Evolutionary conservation across 2,797 vertebrate genomes (phyloP).

Genomic region (Serranus cabrilla): DNA sequence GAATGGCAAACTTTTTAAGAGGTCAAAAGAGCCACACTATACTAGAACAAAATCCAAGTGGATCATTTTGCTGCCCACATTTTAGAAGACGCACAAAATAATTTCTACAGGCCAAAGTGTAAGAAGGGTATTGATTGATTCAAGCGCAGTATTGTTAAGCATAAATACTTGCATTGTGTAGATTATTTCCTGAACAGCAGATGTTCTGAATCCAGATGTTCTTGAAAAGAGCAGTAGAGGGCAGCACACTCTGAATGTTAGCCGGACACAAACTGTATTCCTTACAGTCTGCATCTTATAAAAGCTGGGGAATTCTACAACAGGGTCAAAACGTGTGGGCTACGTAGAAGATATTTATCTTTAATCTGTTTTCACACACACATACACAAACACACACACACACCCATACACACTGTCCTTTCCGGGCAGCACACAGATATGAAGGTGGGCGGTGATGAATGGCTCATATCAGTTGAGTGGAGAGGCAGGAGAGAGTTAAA

Average conservation of each 20-base stretch:
- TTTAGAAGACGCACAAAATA: not conserved
- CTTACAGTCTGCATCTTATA: constrained; percentile 36
- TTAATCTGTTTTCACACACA: constrained; percentile 62
- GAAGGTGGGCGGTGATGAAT: constrained; percentile 80
- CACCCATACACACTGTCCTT: constrained; percentile 53
- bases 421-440: constrained; percentile 60
- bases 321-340: constrained; percentile 53
- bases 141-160: not conserved
- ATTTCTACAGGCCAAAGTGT: not conserved
- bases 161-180: not conserved
- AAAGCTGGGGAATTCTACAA: constrained; percentile 40
- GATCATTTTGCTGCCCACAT: not conserved
- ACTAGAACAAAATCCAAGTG: too few relatives aligned
- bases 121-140: not conserved
- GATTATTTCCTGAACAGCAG: not conserved
- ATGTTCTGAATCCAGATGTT: constrained; percentile 51
- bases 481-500: constrained; percentile 84
- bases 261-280: constrained; percentile 21
- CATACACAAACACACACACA: constrained; percentile 12
- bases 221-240: constrained; percentile 76
- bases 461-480: constrained; percentile 74
- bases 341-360: constrained; percentile 61
- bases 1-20: not conserved
- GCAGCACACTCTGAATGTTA: constrained; percentile 77
- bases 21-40: not conserved